Evolutionary conservation across 2,888 invertebrate genomes (phyloP), one percentile per base, ranked within the genome.

Genomic region (Protodeltote pygarga): DNA sequence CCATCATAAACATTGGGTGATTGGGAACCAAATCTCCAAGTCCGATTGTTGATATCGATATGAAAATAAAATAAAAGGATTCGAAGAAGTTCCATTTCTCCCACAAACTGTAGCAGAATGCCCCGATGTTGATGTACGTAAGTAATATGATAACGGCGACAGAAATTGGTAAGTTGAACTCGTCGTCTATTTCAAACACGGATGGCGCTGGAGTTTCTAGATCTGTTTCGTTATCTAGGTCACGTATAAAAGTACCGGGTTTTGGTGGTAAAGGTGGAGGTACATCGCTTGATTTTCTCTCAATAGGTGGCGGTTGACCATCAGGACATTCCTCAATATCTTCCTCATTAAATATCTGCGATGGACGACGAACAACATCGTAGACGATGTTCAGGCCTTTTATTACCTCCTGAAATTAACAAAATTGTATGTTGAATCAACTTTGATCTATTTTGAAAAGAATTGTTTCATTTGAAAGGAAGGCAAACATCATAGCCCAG

Each of bases 31-130:
- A 93, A 87, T 98, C 98, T 2, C 98, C 98, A 69, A 98, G 97
- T n/a, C 99, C 99, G 46, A 99, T 98, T 0, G 99, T 99, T 0
- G 98, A 97, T 95, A 98, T 97, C 0, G 98, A 98, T 69, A 99
- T 97, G 81, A 99, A 99, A 3, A 99, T 97, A 81, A 99, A 99
- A 85, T 99, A 99, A 81, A 99, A 98, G 0, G 98, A 95, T 49
- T 97, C 97, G 73, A 98, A 96, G 83, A 97, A 97, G n/a, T 93
- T 93, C 99, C 99, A 99, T 0, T 93, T 90, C 82, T 97, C 97
- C 93, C 95, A 95, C 9, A 94, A 77, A 20, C 94, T 94, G 73
- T 96, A 98, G 0, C 96, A 94, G 0, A 95, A 92, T 0, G 97
- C 97, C 0, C 99, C 99, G 9, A 96, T 84, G 48, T 98, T 93